Base-by-base conservation (phyloP, 2,888 invertebrate genomes). In the Endotricha flammealis region DNA sequence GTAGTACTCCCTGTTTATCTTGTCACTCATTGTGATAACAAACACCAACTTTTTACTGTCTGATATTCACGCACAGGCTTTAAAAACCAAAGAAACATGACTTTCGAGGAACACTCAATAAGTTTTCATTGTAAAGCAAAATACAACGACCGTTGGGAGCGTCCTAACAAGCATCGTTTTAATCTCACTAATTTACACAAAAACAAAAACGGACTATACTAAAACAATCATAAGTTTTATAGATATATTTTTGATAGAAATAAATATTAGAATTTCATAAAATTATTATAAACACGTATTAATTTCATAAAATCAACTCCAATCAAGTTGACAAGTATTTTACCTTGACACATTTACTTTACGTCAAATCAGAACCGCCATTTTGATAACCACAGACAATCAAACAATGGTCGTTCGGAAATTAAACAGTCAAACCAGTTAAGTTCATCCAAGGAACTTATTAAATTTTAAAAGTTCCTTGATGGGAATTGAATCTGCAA, bases 1-100 rank as follows among this genome's bases (percentile, higher is more conserved):
- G 51, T 71, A 85, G 52, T 79, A 83, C 61, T 85, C 85, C 57
- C 70, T 57, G 41, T 85, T 81, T 42, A 82, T 57, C 57, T 85
- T 85, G 40, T 85, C 85, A 46, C 80, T 77, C 85, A 85, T 85
- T 52, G 48, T 72, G 51, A 47, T 36, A 32, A 28, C 31, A 46
- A 52, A 50, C 58, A 67, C 63, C 54, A 64, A 53, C 53, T 63
- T 58, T 53, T 49, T 43, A 57, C 35, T 53, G 62, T 68, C 46
- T 49, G 42, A 44, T 38, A 36, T 39, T 36, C 50, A 67, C 57
- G 56, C 57, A 65, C 53, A 56, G 60, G 40, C 53, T 45, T 55
- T 51, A 27, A 48, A 46, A 52, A 32, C 36, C 43, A 49, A 39
- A 53, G 45, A 41, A 52, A 51, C 54, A 57, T 58, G 48, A 48